Conservation (phyloP, 2,113 vertebrate species). For the Nothobranchius kuhntae region DNA sequence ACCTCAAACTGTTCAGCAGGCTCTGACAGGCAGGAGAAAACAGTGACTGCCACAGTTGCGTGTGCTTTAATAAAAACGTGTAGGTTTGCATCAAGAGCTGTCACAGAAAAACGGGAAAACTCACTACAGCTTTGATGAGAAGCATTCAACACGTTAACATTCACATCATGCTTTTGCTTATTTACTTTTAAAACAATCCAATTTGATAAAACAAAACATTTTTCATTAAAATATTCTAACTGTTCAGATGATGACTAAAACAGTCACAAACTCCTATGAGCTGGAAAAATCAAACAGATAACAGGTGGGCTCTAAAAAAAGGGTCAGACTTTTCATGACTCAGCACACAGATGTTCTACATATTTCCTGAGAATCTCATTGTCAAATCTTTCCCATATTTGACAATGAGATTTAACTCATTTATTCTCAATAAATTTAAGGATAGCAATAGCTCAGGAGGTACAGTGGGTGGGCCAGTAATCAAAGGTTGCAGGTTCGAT, state of each 20-base stretch:
- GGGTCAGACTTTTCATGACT: too few species aligned
- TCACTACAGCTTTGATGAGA: conserved; percentile 13
- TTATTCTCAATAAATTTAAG: too few species aligned
- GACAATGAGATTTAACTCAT: too few species aligned
- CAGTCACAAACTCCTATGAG: too few species aligned
- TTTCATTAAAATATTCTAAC: neutral
- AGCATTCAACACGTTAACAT: neutral
- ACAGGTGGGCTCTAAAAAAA: too few species aligned
- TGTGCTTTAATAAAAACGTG: conserved; percentile 45
- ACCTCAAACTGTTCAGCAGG: conserved; percentile 55
- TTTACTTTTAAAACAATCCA: neutral
- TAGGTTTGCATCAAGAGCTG: conserved; percentile 19
- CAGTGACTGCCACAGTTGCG: conserved; percentile 50
- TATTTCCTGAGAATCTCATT: too few species aligned
- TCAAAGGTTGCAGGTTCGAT: too few species aligned
- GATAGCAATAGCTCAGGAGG: too few species aligned
- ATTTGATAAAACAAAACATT: neutral
- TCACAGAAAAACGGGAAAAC: conserved; percentile 4
- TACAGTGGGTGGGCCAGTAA: too few species aligned
- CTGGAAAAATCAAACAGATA: too few species aligned
- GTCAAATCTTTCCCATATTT: too few species aligned
- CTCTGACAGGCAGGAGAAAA: conserved; percentile 61
- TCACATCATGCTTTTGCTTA: neutral
- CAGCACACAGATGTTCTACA: too few species aligned
- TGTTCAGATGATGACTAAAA: neutral